These are phyloP conservation scores for Bactericera cockerelli DNA, from an alignment of 1,140 invertebrate genomes.

Conservation along the genomic window DNA sequence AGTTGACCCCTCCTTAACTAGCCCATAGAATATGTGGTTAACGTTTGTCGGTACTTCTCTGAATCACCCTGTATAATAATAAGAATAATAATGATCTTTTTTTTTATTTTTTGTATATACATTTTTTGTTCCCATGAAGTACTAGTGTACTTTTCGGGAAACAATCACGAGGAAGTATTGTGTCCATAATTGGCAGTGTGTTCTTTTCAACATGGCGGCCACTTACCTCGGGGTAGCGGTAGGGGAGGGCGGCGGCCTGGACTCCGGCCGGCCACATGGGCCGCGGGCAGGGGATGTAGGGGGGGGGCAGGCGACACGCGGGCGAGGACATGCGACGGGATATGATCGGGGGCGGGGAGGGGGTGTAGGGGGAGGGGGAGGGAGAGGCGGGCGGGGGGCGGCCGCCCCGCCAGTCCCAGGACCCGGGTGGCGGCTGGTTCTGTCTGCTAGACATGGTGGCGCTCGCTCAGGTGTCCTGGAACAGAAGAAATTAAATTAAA, in stretches of 20 bases:
- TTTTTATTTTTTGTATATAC: no score
- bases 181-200: no score
- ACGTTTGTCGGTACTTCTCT: no score
- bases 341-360: constrained; percentile 22
- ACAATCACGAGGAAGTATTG: no score
- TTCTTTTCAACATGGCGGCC: no score
- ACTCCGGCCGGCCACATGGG: constrained; percentile 41
- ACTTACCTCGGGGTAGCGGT: constrained; percentile 30
- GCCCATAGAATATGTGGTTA: no score
- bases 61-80: no score
- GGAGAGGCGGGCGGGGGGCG: constrained; percentile 18
- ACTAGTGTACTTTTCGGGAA: no score
- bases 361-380: constrained; percentile 19
- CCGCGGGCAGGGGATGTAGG: constrained; percentile 39
- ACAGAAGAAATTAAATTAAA: no score
- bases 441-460: constrained; percentile 6
- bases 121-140: no score
- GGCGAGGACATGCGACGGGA: constrained; percentile 27
- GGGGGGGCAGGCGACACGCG: constrained; percentile 24
- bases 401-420: constrained; percentile 20
- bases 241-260: constrained; percentile 29
- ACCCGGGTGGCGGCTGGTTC: constrained; percentile 15
- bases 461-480: constrained; percentile 16
- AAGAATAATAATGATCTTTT: no score
- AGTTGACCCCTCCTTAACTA: no score